Conservation (phyloP, 2,888 invertebrate species). For the Gerosis bhagava region DNA sequence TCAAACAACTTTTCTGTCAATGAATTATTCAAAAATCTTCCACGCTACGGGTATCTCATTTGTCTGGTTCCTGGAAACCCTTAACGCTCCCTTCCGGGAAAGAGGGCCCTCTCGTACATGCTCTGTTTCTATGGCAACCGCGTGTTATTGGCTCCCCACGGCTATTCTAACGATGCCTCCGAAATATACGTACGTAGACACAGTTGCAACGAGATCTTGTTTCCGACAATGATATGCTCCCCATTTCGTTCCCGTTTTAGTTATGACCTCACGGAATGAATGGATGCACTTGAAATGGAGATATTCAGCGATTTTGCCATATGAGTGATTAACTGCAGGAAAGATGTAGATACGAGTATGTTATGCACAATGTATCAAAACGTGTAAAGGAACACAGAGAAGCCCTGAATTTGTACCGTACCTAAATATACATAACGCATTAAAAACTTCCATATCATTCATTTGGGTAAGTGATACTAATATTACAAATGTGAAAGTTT, state of each 20-base stretch:
- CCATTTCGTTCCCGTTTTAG: constrained; percentile 28
- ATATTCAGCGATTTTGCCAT: constrained; percentile 26
- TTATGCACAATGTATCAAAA: too few species aligned
- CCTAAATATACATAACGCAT: too few species aligned
- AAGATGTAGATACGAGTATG: too few species aligned
- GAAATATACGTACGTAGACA: constrained; percentile 42
- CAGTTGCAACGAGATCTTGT: constrained; percentile 39
- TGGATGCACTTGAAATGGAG: constrained; percentile 30
- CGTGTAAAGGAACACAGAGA: too few species aligned
- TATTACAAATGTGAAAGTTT: too few species aligned
- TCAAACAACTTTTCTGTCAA: constrained; percentile 32
- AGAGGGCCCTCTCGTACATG: constrained; percentile 59
- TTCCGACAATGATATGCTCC: constrained; percentile 40
- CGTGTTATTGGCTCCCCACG: constrained; percentile 75
- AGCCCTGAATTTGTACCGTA: background rate
- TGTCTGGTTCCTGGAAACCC: constrained; percentile 61
- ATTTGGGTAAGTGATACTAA: too few species aligned
- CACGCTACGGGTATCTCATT: constrained; percentile 54
- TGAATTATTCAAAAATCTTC: constrained; percentile 41
- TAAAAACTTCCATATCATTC: too few species aligned
- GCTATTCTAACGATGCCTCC: constrained; percentile 52
- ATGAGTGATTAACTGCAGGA: constrained; percentile 11
- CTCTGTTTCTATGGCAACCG: constrained; percentile 67
- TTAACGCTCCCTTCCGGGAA: constrained; percentile 54
- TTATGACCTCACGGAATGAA: constrained; percentile 25